Base-by-base conservation (phyloP, 1,140 invertebrate genomes). In the Microplitis mediator region DNA sequence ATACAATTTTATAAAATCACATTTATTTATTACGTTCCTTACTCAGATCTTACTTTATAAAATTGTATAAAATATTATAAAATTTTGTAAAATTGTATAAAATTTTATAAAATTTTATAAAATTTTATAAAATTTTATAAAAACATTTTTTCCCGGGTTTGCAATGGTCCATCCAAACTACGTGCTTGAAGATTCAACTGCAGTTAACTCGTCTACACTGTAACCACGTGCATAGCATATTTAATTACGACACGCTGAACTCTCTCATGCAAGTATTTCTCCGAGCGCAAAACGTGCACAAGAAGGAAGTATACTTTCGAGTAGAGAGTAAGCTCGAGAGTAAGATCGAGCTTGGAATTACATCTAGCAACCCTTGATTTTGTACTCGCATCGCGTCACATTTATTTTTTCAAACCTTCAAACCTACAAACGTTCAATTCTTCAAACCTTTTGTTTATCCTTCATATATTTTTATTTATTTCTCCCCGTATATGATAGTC, bases 181-280 rank as follows among this genome's bases (percentile, higher is more conserved):
- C 71, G 71, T 72, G 64, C 56, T 56, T 66, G 13, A 72, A 72
- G 39, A 51, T 34, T 58, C 36, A 56, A 45, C 5, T 45, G 13
- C 52, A 35, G 71, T 72, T 72, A 72, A 72, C 71, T 72, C 66
- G 66, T 68, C 71, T 64, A 72, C 63, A n/a, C 36, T 60, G 64
- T 58, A 9, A 31, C 52, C 35, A 11, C 71, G 71, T 72, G 71
- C 16, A 60, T 4, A 4, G 71, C 52, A 72, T 72, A 72, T 72
- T 72, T 72, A 72, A 72, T 72, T 66, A 60, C n/a, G 13, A 39
- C 16, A 61, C 35, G 14, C 62, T 52, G 14, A 32, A 11, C 56
- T 39, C 35, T 58, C 45, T 67, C 23, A 4, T 35, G 36, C 54
- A 34, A 72, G 64, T 61, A 34, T 67, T 72, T 62, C 45, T 62